These are phyloP conservation scores for Pinctada fucata DNA, from an alignment of 2,888 invertebrate species.

Conservation along the genomic window DNA sequence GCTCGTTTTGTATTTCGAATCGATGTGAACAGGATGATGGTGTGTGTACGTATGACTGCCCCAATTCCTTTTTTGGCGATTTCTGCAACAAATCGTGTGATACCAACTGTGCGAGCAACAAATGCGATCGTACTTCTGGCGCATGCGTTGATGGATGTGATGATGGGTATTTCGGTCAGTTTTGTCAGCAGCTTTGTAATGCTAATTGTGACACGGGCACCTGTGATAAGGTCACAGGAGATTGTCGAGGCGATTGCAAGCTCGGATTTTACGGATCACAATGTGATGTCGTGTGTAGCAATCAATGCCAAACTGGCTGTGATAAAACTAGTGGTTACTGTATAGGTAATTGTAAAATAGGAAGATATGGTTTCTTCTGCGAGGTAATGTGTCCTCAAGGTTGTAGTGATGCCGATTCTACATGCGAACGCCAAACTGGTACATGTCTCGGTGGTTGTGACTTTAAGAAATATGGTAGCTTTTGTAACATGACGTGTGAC, in stretches of 20 bases:
- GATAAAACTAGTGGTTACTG: slow-evolving; percentile 26
- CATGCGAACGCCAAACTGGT: slow-evolving; percentile 17
- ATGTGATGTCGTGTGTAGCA: slow-evolving; percentile 21
- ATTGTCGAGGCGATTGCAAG: slow-evolving; percentile 31
- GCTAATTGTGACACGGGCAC: slow-evolving; percentile 7
- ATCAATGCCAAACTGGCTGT: slow-evolving; percentile 18
- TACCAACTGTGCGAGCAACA: slow-evolving; percentile 7
- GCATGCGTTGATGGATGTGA: slow-evolving; percentile 22
- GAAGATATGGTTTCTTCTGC: slow-evolving; percentile 31
- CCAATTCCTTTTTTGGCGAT: slow-evolving; percentile 18
- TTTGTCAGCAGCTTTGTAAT: slow-evolving; percentile 9
- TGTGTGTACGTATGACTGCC: slow-evolving; percentile 22
- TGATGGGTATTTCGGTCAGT: slow-evolving; percentile 17
- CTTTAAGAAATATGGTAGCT: slow-evolving; percentile 19
- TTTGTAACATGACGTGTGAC: slow-evolving; percentile 24
- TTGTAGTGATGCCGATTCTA: slow-evolving; percentile 3
- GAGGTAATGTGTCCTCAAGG: slow-evolving; percentile 7
- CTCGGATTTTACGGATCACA: slow-evolving; percentile 22
- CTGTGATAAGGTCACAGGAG: slow-evolving; percentile 23
- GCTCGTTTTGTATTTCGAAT: slow-evolving; percentile 20
- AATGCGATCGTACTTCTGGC: slow-evolving; percentile 14
- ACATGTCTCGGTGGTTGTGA: slow-evolving; percentile 19
- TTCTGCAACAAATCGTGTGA: slow-evolving; percentile 19
- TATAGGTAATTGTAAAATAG: slow-evolving; percentile 2
- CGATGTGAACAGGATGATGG: slow-evolving; percentile 22